These are phyloP conservation scores for Drosophila glabriapex DNA, from an alignment of 2,888 invertebrate genomes.

Conservation along the genomic window DNA sequence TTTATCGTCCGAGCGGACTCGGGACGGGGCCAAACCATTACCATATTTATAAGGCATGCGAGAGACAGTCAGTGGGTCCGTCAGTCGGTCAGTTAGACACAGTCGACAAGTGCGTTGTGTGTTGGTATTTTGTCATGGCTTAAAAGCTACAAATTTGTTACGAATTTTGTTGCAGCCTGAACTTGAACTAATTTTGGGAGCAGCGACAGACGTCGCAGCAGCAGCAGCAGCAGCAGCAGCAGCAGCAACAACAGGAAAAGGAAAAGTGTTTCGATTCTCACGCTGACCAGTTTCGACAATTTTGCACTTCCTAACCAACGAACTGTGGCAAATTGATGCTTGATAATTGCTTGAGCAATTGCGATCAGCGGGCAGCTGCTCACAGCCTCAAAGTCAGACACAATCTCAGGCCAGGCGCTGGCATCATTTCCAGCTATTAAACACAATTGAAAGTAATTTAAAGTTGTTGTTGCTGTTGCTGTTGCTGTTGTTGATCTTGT, in stretches of 20 bases:
- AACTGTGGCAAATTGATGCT: conserved; percentile 64
- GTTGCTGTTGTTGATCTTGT: conserved; percentile 43
- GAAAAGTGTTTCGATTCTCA: conserved; percentile 73
- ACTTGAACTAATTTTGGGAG: conserved; percentile 69
- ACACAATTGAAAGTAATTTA: conserved; percentile 78
- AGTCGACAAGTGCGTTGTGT: conserved; percentile 52
- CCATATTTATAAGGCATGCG: conserved; percentile 68
- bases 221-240: conserved; percentile 9
- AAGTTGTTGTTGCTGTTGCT: conserved; percentile 42
- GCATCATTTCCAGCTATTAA: conserved; percentile 80
- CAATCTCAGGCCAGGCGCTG: conserved; percentile 38
- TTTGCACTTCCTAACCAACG: conserved; percentile 73
- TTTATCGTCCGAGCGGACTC: conserved; percentile 61
- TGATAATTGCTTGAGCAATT: conserved; percentile 71
- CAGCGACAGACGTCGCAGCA: conserved; percentile 6
- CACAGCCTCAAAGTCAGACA: conserved; percentile 37
- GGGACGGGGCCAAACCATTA: conserved; percentile 53
- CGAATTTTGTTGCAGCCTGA: conserved; percentile 47
- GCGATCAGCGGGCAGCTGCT: conserved; percentile 48
- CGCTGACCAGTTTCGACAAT: conserved; percentile 66
- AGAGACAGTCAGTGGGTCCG: conserved; percentile 3
- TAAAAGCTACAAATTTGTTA: conserved; percentile 75
- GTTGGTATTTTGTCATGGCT: conserved; percentile 69
- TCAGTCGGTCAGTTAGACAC: conserved; percentile 1
- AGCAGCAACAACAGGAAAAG: conserved; percentile 62